phyloP scores from a whole-genome alignment of 1,140 invertebrate genomes.

The Aculops lycopersici region DNA sequence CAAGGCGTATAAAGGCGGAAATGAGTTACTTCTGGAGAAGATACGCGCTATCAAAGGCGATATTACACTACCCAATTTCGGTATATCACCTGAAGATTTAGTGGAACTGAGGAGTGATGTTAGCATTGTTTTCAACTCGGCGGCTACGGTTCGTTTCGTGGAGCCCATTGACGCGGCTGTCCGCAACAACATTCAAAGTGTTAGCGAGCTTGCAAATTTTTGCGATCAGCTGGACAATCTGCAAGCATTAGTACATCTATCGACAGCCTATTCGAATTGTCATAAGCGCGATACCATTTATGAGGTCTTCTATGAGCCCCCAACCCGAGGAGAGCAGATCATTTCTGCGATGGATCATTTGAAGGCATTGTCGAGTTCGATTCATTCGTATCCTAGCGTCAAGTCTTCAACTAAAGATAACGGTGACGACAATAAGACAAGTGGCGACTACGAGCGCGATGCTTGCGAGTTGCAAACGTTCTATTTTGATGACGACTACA shows the following conservation, averaged over 20 bases:
- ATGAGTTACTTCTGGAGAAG: conserved; percentile 21
- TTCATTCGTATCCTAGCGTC: conserved; percentile 43
- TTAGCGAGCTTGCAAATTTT: conserved; percentile 31
- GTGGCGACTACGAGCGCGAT: no score
- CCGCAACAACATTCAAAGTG: conserved; percentile 60
- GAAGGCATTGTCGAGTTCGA: conserved; percentile 11
- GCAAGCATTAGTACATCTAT: conserved; percentile 37
- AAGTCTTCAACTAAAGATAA: no score
- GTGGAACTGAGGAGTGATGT: conserved; percentile 22
- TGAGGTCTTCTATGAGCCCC: conserved; percentile 31
- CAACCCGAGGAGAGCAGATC: conserved; percentile 10
- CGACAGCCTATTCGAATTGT: conserved; percentile 43
- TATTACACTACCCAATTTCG: conserved; percentile 52
- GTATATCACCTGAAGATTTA: conserved; percentile 43
- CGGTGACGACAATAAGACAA: no score
- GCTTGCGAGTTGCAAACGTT: no score
- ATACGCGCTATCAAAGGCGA: conserved; percentile 59
- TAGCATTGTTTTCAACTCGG: conserved; percentile 19
- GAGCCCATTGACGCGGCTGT: conserved; percentile 22
- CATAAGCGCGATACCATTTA: conserved; percentile 15
- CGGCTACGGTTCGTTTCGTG: conserved; percentile 21
- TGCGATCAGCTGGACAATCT: conserved; percentile 9
- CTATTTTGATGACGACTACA: conserved; percentile 17
- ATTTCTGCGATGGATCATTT: conserved; percentile 10
- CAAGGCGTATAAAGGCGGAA: no score